Evolutionary conservation across 2,888 invertebrate genomes (phyloP), one percentile per base, ranked within the genome.

Genomic region (Lissonota sp.): DNA sequence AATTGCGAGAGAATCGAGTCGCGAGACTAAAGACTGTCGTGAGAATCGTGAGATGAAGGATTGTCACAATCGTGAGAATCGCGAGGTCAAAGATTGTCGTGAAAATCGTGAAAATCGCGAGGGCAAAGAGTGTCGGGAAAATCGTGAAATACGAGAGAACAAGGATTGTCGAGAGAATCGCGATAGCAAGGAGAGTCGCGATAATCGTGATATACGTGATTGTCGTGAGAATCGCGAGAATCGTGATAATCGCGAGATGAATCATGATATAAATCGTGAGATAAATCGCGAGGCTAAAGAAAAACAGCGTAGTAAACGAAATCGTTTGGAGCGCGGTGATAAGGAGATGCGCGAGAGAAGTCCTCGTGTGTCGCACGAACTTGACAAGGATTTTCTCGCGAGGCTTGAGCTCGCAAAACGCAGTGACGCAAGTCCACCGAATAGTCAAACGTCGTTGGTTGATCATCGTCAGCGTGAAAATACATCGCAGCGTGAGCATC

Each of bases 341-440:
- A 91, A 91, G 12, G 92, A 92, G 16, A 84, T 88, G 16, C 86
- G 90, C 4, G 92, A 92, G n/a, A 86, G 91, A 40, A 92, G 92
- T 84, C 92, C 92, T 0, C 84, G 91, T 0, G 90, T 92, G 0
- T 89, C 91, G 4, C 91, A 91, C 62, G 92, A 92, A 10, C 80
- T 90, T 6, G 92, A 92, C 57, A 91, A 91, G 71, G 92, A 92
- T 53, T 92, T 92, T 77, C 79, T 92, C 4, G 86, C 91, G 40
- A 86, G 90, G 12, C 74, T 92, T 12, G 92, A 92, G 16, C 78
- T 91, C 3, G 84, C 91, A 0, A 90, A 91, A 49, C 86, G 90
- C 16, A 89, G 83, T 37, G 89, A 91, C 4, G 79, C 89, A 7
- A 88, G 83, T 46, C 87, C 88, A 3, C 86, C 88, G 14, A 80